Base-by-base conservation (phyloP, 2,888 invertebrate genomes). In the Oxycera nigricornis region DNA sequence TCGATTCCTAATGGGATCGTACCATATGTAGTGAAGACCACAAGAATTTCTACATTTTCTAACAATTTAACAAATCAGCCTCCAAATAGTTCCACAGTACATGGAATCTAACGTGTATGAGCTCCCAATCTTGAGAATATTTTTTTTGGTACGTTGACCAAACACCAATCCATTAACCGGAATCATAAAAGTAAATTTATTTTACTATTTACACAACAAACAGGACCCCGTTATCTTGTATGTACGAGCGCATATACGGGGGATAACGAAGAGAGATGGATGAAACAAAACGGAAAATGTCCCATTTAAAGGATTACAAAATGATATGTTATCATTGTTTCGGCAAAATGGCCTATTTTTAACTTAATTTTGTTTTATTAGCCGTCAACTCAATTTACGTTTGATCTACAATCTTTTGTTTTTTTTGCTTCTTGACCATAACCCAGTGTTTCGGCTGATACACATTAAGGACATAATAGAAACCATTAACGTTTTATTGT, bases 311-410 rank as follows among this genome's bases (percentile, higher is more conserved):
- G 83, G 83, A 83, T 83, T 83, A 83, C 80, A 82, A 79, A 77
- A 78, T 77, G 77, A 76, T 76, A 70, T 52, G 70, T 70, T 70
- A 55, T 70, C 55, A 74, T 76, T 74, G 73, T 35, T 50, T 52
- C 11, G 30, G 3, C 50, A 55, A 81, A 83, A 81, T 81, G 77
- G 77, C 80, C 81, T 82, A 83, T 83, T 80, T 83, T 84, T 82
- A 83, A 84, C 83, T 83, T 84, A 83, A 84, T 83, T 84, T 84
- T 81, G 82, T 83, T 83, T 84, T 83, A 84, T 84, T 82, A 81
- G 79, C 78, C 74, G 76, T 76, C 74, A 76, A 72, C 76, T 61
- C 72, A 72, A 70, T 72, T 72, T 59, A 72, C 72, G 55, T 72
- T 72, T 59, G 70, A 70, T 70, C 52, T 70, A 70, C 52, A 52